Base-by-base conservation (phyloP, 2,797 vertebrate genomes). In the Manis javanica region DNA sequence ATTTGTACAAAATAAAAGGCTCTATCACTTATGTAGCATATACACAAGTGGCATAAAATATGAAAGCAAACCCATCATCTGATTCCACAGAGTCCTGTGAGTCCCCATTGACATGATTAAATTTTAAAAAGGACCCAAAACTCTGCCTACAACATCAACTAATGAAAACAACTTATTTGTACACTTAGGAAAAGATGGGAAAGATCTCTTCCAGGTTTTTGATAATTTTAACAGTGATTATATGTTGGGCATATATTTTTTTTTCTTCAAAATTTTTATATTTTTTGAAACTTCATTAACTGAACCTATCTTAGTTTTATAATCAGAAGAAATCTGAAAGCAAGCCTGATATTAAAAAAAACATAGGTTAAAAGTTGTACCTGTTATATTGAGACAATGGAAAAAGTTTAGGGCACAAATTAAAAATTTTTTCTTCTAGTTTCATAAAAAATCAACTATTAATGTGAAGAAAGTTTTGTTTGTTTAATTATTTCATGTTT, bases 341-440 rank as follows among this genome's bases (percentile, higher is more conserved):
- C 95, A 97, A 98, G 98, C 88, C 64, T 97, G 96, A 72, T 61
- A 90, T 96, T 98, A 97, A 95, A 98, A 78, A 98, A 97, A 95
- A 94, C n/a, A 72, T 49, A n/a, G 97, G 61, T 66, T 85, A 66
- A 55, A 82, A 91, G 88, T 77, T 89, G 23, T 79, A 79, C 26
- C 13, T 61, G 1, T 2, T 72, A 29, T 46, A 37, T 5, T 79
- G 16, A 74, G 64, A 88, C 53, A 34, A 72, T 96, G 46, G 90
- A 91, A 14, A 77, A 59, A 92, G 26, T 63, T 34, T 63, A 85
- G 74, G 84, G 10, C 7, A 79, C 51, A 57, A 37, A 55, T 82
- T 34, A 46, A 46, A 46, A 84, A n/a, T 59, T 81, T 88, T 77
- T 90, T 74, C 46, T 82, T 89, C 39, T 75, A 16, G 74, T 86